These are phyloP conservation scores for Apeira syringaria DNA, from an alignment of 2,888 invertebrate genomes.

Conservation along the genomic window DNA sequence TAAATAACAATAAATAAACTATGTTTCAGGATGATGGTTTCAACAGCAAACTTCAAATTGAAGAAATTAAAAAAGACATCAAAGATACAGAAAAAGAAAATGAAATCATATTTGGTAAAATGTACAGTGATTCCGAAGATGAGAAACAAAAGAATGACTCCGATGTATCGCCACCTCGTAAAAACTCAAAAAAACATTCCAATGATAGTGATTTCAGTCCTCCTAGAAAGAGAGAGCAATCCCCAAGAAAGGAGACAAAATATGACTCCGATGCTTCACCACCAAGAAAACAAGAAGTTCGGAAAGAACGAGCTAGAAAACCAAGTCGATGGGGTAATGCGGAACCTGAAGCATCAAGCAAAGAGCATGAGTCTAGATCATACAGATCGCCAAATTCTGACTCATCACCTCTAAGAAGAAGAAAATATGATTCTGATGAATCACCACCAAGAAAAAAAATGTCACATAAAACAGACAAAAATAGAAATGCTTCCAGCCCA, in stretches of 20 bases:
- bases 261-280: slow-evolving; percentile 20
- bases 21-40: slow-evolving; percentile 78
- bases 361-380: no score
- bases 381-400: slow-evolving; percentile 36
- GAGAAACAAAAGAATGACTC: slow-evolving; percentile 57
- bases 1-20: no score
- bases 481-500: slow-evolving; percentile 22
- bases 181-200: slow-evolving; percentile 33
- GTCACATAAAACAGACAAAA: neutral
- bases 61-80: slow-evolving; percentile 66
- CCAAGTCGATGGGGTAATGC: slow-evolving; percentile 29
- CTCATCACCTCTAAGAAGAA: slow-evolving; percentile 43
- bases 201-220: slow-evolving; percentile 64
- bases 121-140: slow-evolving; percentile 78
- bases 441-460: slow-evolving; percentile 22
- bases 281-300: slow-evolving; percentile 24
- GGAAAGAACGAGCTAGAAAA: slow-evolving; percentile 19
- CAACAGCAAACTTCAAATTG: slow-evolving; percentile 68
- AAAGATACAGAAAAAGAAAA: slow-evolving; percentile 70
- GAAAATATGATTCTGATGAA: slow-evolving; percentile 19
- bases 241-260: slow-evolving; percentile 36
- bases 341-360: slow-evolving; percentile 11
- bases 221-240: slow-evolving; percentile 37
- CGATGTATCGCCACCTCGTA: slow-evolving; percentile 39
- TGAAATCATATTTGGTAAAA: slow-evolving; percentile 73